Evolutionary conservation across 1,140 invertebrate genomes (phyloP).

Genomic region (Brachionus rotundiformis): DNA sequence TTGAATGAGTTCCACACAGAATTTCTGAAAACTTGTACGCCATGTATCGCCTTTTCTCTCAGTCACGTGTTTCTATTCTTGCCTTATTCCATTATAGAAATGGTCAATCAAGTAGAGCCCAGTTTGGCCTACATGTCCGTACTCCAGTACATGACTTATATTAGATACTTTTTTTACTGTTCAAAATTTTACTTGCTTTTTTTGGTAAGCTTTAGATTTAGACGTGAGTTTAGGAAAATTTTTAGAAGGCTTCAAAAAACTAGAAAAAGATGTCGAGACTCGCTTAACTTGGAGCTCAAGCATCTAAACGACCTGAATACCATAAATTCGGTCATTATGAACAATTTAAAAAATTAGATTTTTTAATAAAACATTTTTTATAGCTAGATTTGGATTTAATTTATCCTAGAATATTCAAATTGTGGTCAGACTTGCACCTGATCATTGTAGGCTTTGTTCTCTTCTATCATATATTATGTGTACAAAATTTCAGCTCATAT

Average conservation of each 20-base stretch:
- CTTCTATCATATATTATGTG: too few species aligned
- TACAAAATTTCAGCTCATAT: too few species aligned
- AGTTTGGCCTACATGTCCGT: conserved; percentile 23
- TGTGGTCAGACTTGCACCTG: too few species aligned
- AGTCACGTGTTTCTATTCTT: conserved; percentile 19
- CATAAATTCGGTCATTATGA: not conserved
- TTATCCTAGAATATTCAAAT: too few species aligned
- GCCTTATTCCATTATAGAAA: conserved; percentile 36
- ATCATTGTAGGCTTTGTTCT: too few species aligned
- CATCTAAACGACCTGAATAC: not conserved
- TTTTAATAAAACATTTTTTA: not conserved
- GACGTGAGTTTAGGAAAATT: conserved; percentile 17
- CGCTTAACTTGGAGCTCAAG: not conserved
- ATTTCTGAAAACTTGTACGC: conserved; percentile 48
- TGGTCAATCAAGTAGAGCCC: conserved; percentile 28
- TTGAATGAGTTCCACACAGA: conserved; percentile 29
- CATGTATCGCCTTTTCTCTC: conserved; percentile 43
- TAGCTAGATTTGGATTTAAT: too few species aligned
- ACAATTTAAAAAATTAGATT: not conserved
- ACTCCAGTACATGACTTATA: conserved; percentile 47
- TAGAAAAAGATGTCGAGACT: not conserved
- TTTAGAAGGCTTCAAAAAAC: not conserved
- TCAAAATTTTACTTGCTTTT: conserved; percentile 34
- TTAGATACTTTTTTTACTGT: conserved; percentile 42
- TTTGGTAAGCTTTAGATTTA: conserved; percentile 38